phyloP scores from a whole-genome alignment of 1,140 invertebrate genomes.

The Tenebrio molitor region DNA sequence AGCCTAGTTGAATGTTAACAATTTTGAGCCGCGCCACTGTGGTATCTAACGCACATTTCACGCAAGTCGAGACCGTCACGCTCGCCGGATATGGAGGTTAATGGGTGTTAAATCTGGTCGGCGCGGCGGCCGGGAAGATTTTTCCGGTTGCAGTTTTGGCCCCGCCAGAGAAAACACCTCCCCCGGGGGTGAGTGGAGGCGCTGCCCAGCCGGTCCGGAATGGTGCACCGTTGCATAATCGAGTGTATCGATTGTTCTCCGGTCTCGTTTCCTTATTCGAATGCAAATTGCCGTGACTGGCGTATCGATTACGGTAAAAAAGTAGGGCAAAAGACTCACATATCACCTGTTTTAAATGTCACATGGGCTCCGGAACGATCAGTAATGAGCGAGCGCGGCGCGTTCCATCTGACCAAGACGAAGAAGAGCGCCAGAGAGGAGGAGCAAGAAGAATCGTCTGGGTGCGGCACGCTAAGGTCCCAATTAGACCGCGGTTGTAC shows the following conservation, averaged over 20 bases:
- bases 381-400: not conserved
- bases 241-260: conserved; percentile 14
- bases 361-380: not conserved
- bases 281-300: conserved; percentile 34
- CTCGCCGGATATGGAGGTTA: conserved; percentile 23
- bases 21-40: too few species aligned
- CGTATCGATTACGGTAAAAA: conserved; percentile 24
- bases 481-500: conserved; percentile 5
- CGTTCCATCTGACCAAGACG: too few species aligned
- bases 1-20: too few species aligned
- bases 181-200: too few species aligned
- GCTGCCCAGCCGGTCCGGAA: not conserved
- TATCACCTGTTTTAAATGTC: conserved; percentile 32
- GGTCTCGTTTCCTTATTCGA: conserved; percentile 19
- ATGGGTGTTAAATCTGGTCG: conserved; percentile 28
- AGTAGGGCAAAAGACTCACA: conserved; percentile 32
- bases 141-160: too few species aligned
- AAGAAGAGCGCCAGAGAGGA: too few species aligned
- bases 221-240: not conserved
- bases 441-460: too few species aligned
- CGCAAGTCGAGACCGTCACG: conserved; percentile 20
- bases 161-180: too few species aligned
- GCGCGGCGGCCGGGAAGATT: not conserved
- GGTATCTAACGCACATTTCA: conserved; percentile 15
- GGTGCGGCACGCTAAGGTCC: conserved; percentile 5